Evolutionary conservation across 2,797 vertebrate species (phyloP).

Genomic region (Phrynocephalus guinanensis): DNA sequence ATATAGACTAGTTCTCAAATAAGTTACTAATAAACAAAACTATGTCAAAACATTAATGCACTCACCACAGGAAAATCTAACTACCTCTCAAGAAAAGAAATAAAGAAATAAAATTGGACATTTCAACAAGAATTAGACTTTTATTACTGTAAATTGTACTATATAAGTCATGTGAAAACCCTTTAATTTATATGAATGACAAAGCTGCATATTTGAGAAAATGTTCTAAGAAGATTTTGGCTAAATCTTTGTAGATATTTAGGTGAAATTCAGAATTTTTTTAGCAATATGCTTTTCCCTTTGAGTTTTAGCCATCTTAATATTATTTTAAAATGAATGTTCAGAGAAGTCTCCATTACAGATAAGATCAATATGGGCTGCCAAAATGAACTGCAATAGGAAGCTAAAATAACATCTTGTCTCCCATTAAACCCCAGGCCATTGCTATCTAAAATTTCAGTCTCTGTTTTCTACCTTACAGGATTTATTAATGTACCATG

Average conservation of each 20-base stretch:
- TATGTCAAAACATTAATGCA: neutral
- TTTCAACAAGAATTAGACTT: neutral
- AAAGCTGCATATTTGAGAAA: neutral
- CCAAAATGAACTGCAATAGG: no score
- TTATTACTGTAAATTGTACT: neutral
- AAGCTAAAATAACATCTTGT: neutral
- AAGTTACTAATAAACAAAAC: neutral
- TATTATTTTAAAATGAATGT: neutral
- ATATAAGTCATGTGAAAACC: neutral
- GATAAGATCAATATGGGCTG: neutral
- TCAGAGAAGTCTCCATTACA: neutral
- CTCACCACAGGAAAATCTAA: neutral
- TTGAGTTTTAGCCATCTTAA: constrained; percentile 4
- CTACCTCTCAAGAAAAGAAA: neutral
- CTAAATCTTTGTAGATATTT: neutral
- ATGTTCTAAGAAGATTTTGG: neutral
- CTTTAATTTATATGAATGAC: neutral
- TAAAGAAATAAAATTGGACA: neutral
- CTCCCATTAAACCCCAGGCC: neutral
- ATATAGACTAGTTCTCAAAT: neutral
- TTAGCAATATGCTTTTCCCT: neutral
- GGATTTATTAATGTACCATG: neutral
- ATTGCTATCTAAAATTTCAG: neutral
- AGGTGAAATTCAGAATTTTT: neutral
- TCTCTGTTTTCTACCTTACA: neutral